Conservation (phyloP, 2,888 invertebrate genomes). For the Acholoe squamosa region DNA sequence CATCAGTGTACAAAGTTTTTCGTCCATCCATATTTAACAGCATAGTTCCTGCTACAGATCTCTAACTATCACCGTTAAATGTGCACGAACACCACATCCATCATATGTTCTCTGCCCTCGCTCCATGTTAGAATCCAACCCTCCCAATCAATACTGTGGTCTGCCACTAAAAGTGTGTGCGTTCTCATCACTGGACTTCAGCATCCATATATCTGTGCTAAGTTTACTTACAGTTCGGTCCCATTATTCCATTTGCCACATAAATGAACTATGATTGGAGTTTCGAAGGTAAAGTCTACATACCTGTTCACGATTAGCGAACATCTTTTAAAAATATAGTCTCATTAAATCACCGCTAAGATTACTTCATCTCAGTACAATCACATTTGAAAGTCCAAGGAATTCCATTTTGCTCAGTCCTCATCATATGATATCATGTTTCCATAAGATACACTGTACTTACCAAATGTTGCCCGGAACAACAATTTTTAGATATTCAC, state of each 20-base stretch:
- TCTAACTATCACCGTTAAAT: constrained; percentile 40
- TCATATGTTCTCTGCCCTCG: background rate
- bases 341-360: background rate
- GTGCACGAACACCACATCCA: constrained; percentile 1
- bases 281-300: constrained; percentile 15
- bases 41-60: constrained; percentile 8
- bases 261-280: background rate
- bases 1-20: constrained; percentile 56
- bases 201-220: background rate
- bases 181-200: too few relatives aligned
- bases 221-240: constrained; percentile 38
- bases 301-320: constrained; percentile 50
- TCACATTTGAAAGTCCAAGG: too few relatives aligned
- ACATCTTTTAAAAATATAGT: background rate
- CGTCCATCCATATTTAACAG: constrained; percentile 38
- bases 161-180: background rate
- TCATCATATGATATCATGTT: too few relatives aligned
- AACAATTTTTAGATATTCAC: background rate
- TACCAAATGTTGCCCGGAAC: background rate
- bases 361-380: too few relatives aligned
- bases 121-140: background rate
- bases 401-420: too few relatives aligned
- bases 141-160: background rate
- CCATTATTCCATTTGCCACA: constrained; percentile 1
- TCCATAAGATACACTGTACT: background rate